Base-by-base conservation (phyloP, 1,140 invertebrate genomes). In the Phenacoccus solenopsis region DNA sequence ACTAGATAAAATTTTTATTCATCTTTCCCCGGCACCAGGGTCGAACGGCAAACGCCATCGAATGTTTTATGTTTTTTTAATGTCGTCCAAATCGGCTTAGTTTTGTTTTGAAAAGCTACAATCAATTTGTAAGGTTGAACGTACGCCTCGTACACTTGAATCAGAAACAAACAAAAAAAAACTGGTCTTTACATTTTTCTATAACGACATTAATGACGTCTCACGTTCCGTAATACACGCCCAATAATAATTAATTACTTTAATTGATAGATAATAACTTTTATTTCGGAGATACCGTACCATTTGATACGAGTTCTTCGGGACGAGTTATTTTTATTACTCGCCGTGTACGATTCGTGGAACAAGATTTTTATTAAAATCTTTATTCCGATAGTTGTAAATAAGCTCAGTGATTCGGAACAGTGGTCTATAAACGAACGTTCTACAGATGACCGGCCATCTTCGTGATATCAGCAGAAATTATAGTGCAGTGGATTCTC, bases 231-330 rank as follows among this genome's bases (percentile, higher is more conserved):
- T 49, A 49, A 49, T 49, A 49, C 38, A 49, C 38, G 38, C 38
- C 38, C 38, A 49, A 49, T 49, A 49, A 49, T 49, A 49, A 49
- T 49, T 49, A 49, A 49, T 49, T 49, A 49, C 38, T 49, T 49
- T 49, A 49, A 49, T 49, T 49, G 38, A 49, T 49, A 49, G 38
- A 49, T 49, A 49, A 49, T 49, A 49, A 49, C 38, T 49, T 49
- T 49, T 49, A 49, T 49, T 49, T 49, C 38, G 38, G 16, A 49
- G 38, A 49, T 49, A 49, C 38, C 38, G 5, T 49, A 49, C 38
- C 38, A 49, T 49, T 49, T n/a, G 4, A 4, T 9, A 49, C 38
- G 13, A 10, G 38, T 49, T 49, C 38, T 49, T 49, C 20, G 12
- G n/a, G 20, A 49, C 38, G 20, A 49, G 38, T 49, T 49, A 49